Base-by-base conservation (phyloP, 1,140 invertebrate species). In the Cecropterus lyciades region DNA sequence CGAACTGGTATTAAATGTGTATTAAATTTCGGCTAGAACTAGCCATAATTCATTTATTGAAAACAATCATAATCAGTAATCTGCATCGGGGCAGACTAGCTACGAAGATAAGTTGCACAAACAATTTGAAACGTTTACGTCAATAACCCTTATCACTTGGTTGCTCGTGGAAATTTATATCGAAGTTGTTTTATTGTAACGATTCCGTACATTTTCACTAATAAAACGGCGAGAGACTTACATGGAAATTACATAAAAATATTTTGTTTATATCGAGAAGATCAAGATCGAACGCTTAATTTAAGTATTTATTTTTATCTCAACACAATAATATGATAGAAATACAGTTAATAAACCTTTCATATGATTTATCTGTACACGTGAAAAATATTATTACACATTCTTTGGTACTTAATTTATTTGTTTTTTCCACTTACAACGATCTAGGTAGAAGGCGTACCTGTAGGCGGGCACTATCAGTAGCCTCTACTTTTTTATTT, bases 401-500 rank as follows among this genome's bases (percentile, higher is more conserved):
- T 55, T 40, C 15, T 40, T 55, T 40, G 20, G 33, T 24, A 37
- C 7, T 3, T 16, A 37, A 17, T 55, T 5, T 10, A 10, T 13
- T 42, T 20, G 30, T 16, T 55, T 55, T 5, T 17, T 13, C 10
- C 10, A 17, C 37, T 42, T 55, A 20, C 16, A 14, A 42, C 15
- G 42, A 53, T 53, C 30, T 5, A 24, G 8, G 8, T 43, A 42
- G 37, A 13, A 56, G 53, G 53, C 53, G 53, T 56, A 43, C 33
- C 56, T 59, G 56, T 59, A 59, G 56, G 56, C 56, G 56, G 43
- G 37, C n/a, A 27, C 24, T 46, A 30, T 59, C 43, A 46, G 56
- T 59, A 59, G 56, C 24, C 3, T 30, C 20, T 27, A 15, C 55
- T 59, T 59, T 59, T 24, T 59, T 59, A 27, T 30, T 59, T 59